Base-by-base conservation (phyloP, 2,113 vertebrate genomes). In the Calidris pugnax region DNA sequence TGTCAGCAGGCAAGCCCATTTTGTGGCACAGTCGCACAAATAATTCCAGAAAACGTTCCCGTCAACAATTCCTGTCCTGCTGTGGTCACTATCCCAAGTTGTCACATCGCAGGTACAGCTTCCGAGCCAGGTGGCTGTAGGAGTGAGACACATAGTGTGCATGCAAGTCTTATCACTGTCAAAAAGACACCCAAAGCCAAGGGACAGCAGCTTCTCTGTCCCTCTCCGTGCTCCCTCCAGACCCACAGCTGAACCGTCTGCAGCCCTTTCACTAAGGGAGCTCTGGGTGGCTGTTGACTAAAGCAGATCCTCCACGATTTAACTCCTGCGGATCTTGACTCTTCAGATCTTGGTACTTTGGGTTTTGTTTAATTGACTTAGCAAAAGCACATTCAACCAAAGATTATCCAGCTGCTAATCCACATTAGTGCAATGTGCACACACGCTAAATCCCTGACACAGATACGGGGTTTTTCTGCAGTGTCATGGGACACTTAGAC, bases 321-420 rank as follows among this genome's bases (percentile, higher is more conserved):
- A 92, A 87, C 51, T 88, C 72, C 63, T 26, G 53, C 48, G 60
- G 66, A 89, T 81, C 48, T 63, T 0, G 0, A 59, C 74, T 91
- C 63, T 80, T 7, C 45, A 59, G 82, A 80, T 73, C 53, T 35
- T 21, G 39, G 79, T 83, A 56, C 83, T 84, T 14, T 6, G 55
- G 62, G 56, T 50, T 86, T 89, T 75, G 74, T 80, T 94, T 90
- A 96, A 95, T 21, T 94, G 89, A 89, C 93, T 97, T 91, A 92
- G 83, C 37, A 93, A 94, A 97, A 94, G 89, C 90, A 85, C 89
- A 93, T 96, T 95, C 88, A 89, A 59, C 23, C 82, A 63, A 73
- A 80, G 96, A 92, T 96, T 95, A 97, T 85, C 79, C 33, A 60
- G 83, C 57, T 77, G 89, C 67, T 90, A 95, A 86, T 87, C 93